Conservation (phyloP, 2,888 invertebrate genomes). For the Cyclophora punctaria region DNA sequence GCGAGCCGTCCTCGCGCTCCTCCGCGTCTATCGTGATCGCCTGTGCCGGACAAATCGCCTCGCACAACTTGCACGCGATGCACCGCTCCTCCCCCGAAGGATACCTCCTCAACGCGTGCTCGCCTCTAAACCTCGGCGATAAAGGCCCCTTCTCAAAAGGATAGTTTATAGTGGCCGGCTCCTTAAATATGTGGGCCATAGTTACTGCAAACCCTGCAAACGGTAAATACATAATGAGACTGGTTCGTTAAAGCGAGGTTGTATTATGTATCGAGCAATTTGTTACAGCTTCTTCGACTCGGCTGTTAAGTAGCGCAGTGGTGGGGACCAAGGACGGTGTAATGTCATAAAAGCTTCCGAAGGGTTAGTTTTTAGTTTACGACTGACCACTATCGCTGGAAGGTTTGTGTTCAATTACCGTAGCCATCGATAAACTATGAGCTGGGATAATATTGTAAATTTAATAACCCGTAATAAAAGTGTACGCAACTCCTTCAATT, state of each 20-base stretch:
- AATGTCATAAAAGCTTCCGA: too few species aligned
- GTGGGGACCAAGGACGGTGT: too few species aligned
- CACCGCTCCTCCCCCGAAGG: slow-evolving; percentile 99
- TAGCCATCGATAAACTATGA: too few species aligned
- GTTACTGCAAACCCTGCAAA: slow-evolving; percentile 84
- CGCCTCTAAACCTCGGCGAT: slow-evolving; percentile 97
- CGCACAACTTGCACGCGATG: slow-evolving; percentile 99
- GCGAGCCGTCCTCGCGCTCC: slow-evolving; percentile 93
- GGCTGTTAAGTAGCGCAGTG: too few species aligned
- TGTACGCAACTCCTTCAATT: too few species aligned
- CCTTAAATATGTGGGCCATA: slow-evolving; percentile 79
- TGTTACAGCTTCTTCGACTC: too few species aligned
- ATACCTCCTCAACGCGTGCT: slow-evolving; percentile 97
- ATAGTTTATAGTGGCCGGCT: slow-evolving; percentile 98
- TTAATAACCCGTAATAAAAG: too few species aligned
- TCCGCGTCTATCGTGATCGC: slow-evolving; percentile 99
- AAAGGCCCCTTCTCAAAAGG: slow-evolving; percentile 99
- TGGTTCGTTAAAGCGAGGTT: neutral
- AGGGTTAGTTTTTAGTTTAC: too few species aligned
- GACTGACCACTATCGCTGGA: too few species aligned
- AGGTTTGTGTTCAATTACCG: too few species aligned
- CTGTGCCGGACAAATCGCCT: slow-evolving; percentile 99
- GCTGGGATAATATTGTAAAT: too few species aligned
- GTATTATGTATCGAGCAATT: too few species aligned
- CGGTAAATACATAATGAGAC: slow-evolving; percentile 3